Base-by-base conservation (phyloP, 2,113 vertebrate species). In the Morone saxatilis region DNA sequence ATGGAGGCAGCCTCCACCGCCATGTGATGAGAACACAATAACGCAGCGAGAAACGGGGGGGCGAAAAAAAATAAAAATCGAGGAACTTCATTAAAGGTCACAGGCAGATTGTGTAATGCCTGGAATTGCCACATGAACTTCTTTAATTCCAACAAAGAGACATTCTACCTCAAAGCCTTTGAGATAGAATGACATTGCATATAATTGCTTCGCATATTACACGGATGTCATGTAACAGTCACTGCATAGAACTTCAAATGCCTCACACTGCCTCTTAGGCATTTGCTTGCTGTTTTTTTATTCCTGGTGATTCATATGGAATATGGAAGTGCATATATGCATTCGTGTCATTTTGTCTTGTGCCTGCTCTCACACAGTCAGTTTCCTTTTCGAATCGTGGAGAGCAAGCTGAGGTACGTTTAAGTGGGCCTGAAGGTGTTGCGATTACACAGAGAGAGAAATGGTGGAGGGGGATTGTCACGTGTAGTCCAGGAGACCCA, bases 61-160 rank as follows among this genome's bases (percentile, higher is more conserved):
- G 36, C 5, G 50, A 31, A 31, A 31, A 31, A 31, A 31, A 31
- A 31, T 31, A 31, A 31, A 31, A 31, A 31, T 14, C 25, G 0
- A 62, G 12, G 63, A 80, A 66, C 63, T 74, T 80, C 59, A 70
- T 73, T 74, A 84, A 80, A 80, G 63, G 86, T 81, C 71, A 83
- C 0, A 4, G 22, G 51, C 54, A 53, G 50, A 67, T 48, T 38
- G 31, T 50, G 40, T 61, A 38, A 71, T 31, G 48, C 31, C 63
- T 50, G 48, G 40, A 78, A 77, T 57, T 47, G 38, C 61, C 41
- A 74, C 3, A 1, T 48, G 61, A 36, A 31, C 31, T 31, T 25
- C 31, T 31, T 31, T 31, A 31, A 31, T 31, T 31, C 31, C 31
- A 31, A 31, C 31, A 31, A 4, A 31, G 31, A 31, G 31, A 31